Conservation (phyloP, 1,140 invertebrate species). For the Paraescarpia echinospica region DNA sequence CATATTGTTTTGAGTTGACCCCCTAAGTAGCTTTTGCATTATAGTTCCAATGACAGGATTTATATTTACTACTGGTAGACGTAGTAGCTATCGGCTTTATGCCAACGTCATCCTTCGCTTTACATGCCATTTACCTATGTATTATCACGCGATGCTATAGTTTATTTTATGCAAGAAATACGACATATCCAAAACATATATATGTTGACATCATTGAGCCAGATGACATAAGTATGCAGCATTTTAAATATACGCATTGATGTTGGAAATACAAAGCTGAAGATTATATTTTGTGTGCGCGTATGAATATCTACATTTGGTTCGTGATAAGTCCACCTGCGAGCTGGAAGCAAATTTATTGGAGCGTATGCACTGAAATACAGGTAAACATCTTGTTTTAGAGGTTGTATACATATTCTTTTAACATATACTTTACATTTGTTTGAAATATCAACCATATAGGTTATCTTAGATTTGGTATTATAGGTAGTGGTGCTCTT, state of each 20-base stretch:
- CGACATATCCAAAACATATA: not conserved
- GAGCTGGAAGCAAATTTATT: not conserved
- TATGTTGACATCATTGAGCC: not conserved
- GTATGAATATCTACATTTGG: not conserved
- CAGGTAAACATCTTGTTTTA: not conserved
- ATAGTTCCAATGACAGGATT: not conserved
- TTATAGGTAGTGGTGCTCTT: not conserved
- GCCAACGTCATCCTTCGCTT: not conserved
- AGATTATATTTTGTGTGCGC: not conserved
- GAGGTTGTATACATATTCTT: not conserved
- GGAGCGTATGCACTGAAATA: not conserved
- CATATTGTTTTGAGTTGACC: not conserved
- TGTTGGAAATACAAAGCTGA: not conserved
- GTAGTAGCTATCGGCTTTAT: not conserved
- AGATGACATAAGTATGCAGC: not conserved
- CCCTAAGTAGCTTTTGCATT: not conserved
- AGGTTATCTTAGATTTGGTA: not conserved
- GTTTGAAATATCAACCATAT: not conserved
- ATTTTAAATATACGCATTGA: not conserved
- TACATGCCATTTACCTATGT: not conserved
- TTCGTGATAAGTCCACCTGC: not conserved
- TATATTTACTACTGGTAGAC: not conserved
- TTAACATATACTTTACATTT: not conserved
- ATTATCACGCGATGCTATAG: not conserved
- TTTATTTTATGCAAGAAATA: not conserved